Base-by-base conservation (phyloP, 2,113 vertebrate species). In the Neolamprologus caudopunctatus region DNA sequence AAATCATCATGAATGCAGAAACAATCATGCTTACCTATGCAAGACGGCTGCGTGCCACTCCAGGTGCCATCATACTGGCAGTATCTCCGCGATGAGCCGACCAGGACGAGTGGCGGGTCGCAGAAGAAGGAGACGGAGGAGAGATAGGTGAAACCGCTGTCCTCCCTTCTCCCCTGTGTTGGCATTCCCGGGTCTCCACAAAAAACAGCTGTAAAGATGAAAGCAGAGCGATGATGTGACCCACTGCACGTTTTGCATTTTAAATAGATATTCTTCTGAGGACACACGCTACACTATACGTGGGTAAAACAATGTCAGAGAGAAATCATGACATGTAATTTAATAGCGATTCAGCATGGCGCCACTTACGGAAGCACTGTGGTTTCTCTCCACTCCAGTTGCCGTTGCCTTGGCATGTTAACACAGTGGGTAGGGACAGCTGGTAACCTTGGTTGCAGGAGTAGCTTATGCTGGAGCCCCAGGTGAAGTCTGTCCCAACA, bases 1-100 rank as follows among this genome's bases (percentile, higher is more conserved):
- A 4, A 66, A 42, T 79, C 4, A 24, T 11, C 1, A 8, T 50
- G 53, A 66, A 81, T 53, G 13, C 21, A 85, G 9, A 12, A 42
- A 84, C 14, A 37, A 50, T 31, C 4, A 3, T 28, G 33, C 95
- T 95, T 50, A 99, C 99, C 99, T 89, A 99, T 99, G 91, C 99
- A 99, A 94, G 98, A 99, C 55, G 99, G 98, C 84, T 99, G 99
- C 2, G 97, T 98, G 16, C 98, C 99, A 8, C 99, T 99, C 99
- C 99, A 99, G 0, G 94, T 97, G 87, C 98, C 98, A 3, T 99
- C 98, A 0, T 98, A 98, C 86, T 99, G 98, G 95, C 99, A 99
- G 93, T 99, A 99, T 79, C 98, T 96, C 45, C 97, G 95, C 1
- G 97, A 95, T 1, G 99, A 99, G 1, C 99, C 99, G 92, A 99